Percentiles rank a stretch among this genome's conserved stretches.
Conservation (phyloP, 2,113 vertebrate species). For the Aspidoscelis tigris region DNA sequence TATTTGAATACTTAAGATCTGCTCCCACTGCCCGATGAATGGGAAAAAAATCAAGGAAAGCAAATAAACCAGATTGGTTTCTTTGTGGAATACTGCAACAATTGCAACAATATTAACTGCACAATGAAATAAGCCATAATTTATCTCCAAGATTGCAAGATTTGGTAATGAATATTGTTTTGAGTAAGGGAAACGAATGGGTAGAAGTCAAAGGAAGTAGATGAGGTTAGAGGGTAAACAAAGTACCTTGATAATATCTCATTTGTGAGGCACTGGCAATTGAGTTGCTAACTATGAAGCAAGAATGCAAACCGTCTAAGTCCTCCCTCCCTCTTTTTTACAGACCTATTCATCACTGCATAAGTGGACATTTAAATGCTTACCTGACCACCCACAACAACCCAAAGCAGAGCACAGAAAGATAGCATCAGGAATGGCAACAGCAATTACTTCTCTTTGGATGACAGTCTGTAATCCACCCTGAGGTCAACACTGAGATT, state of each 20-base stretch:
- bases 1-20: neutral
- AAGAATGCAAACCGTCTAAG: slow-evolving; percentile 24
- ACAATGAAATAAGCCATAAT: neutral
- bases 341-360: slow-evolving; percentile 6
- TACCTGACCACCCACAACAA: slow-evolving; percentile 34
- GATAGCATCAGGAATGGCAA: neutral
- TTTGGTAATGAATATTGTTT: neutral
- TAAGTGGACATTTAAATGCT: slow-evolving; percentile 4
- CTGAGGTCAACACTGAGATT: neutral
- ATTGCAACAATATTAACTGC: neutral
- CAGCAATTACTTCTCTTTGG: neutral
- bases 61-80: neutral
- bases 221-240: slow-evolving; percentile 10
- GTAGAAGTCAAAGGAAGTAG: neutral
- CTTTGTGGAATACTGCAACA: neutral
- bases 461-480: neutral
- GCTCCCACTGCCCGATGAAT: neutral
- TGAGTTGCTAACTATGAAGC: slow-evolving; percentile 12
- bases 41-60: slow-evolving; percentile 7
- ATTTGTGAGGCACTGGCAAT: slow-evolving; percentile 1
- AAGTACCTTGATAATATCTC: fast-evolving
- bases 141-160: neutral
- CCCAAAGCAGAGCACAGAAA: neutral
- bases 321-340: neutral
- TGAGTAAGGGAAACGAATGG: neutral